A percentile compares a stretch with the other conserved stretches of the same genome.
Evolutionary conservation across 2,888 invertebrate species (phyloP).

Genomic region (Aricia artaxerxes): DNA sequence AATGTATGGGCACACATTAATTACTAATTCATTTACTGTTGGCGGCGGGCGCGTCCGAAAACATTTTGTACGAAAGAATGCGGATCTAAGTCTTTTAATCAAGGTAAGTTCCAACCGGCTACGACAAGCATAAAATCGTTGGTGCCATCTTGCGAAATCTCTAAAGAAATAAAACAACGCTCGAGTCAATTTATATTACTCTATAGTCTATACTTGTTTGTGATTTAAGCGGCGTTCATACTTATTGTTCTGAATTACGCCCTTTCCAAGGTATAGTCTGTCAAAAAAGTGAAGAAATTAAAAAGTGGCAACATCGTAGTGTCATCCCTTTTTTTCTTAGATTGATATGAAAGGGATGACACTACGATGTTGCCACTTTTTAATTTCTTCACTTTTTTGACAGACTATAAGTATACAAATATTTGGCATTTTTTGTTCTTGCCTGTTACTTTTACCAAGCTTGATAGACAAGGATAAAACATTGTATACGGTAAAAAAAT

Average conservation of each 20-base stretch:
- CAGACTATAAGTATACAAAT: too few species aligned
- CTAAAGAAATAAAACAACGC: background rate
- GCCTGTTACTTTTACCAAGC: too few species aligned
- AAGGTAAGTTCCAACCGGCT: slow-evolving; percentile 67
- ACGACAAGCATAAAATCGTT: slow-evolving; percentile 45
- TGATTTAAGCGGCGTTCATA: background rate
- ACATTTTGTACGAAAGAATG: slow-evolving; percentile 68
- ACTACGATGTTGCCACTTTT: too few species aligned
- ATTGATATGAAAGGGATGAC: too few species aligned
- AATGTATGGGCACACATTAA: slow-evolving; percentile 60
- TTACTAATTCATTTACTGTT: slow-evolving; percentile 74
- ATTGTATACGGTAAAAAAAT: background rate
- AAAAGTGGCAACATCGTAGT: too few species aligned
- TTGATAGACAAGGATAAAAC: too few species aligned
- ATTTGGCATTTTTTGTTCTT: too few species aligned
- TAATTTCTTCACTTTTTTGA: too few species aligned
- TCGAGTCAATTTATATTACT: slow-evolving; percentile 4
- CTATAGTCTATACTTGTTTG: background rate
- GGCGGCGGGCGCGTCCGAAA: slow-evolving; percentile 70
- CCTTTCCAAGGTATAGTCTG: too few species aligned
- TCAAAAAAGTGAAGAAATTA: too few species aligned
- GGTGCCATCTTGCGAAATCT: slow-evolving; percentile 26
- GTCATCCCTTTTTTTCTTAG: too few species aligned
- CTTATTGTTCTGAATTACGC: too few species aligned
- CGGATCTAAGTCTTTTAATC: slow-evolving; percentile 75